Evolutionary conservation across 2,113 vertebrate genomes (phyloP).

Genomic region (Colaptes auratus): DNA sequence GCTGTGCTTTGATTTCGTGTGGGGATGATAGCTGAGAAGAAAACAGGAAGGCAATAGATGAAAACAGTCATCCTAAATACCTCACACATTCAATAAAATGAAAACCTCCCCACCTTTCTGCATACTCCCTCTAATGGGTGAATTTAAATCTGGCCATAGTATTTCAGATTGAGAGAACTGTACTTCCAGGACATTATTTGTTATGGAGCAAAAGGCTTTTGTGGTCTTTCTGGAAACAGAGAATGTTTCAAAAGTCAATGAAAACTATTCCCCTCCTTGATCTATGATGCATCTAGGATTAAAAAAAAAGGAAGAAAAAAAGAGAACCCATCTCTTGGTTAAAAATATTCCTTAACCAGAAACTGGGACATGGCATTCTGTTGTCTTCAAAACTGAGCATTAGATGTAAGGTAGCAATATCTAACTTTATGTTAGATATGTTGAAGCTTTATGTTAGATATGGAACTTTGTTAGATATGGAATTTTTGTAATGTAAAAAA

Average conservation of each 20-base stretch:
- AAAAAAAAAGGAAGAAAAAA: neutral
- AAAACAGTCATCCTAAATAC: neutral
- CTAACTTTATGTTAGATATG: neutral
- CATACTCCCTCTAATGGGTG: neutral
- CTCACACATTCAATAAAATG: neutral
- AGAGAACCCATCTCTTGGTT: neutral
- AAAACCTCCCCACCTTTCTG: neutral
- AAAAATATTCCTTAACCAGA: constrained; percentile 38
- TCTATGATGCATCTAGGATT: constrained; percentile 25
- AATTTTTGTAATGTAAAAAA: constrained; percentile 4
- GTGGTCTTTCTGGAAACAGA: neutral
- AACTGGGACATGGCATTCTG: neutral
- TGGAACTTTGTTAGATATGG: neutral
- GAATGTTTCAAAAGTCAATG: constrained; percentile 30
- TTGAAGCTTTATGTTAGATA: no score
- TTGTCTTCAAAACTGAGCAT: constrained; percentile 31
- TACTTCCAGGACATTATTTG: neutral
- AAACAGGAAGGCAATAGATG: neutral
- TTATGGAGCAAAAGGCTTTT: neutral
- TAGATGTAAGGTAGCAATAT: neutral
- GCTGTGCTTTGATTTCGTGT: neutral
- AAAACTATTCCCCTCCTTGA: constrained; percentile 14
- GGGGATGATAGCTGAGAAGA: neutral
- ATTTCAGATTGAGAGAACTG: neutral
- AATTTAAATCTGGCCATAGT: neutral